A percentile compares a stretch with the other conserved stretches of the same genome.
These are phyloP conservation scores for Pseudochromis fuscus DNA, from an alignment of 2,797 vertebrate species.

Conservation along the genomic window DNA sequence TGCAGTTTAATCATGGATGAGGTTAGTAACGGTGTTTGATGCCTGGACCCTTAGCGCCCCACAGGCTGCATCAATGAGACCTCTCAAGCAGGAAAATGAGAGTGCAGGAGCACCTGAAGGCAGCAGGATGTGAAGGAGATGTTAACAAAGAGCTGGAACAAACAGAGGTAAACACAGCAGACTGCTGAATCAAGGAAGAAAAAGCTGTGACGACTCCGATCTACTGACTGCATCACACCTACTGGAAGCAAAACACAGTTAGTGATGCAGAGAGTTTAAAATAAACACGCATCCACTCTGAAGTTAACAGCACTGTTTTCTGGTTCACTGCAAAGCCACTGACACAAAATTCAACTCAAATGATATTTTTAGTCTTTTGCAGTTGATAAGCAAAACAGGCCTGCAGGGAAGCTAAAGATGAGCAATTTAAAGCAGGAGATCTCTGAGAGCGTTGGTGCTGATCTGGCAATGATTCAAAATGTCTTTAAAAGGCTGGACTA, in stretches of 20 bases:
- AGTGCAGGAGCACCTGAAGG: constrained; percentile 46
- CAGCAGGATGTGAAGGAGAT: constrained; percentile 28
- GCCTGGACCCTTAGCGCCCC: constrained; percentile 1
- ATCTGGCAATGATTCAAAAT: too few species aligned
- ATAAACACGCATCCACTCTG: constrained; percentile 2
- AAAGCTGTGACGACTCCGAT: constrained; percentile 32
- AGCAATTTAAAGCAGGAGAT: too few species aligned
- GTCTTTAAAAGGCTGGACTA: too few species aligned
- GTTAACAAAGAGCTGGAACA: constrained; percentile 43
- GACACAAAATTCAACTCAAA: background rate
- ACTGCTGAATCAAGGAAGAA: background rate
- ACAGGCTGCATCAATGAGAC: background rate
- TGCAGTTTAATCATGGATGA: too few species aligned
- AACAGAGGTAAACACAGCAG: constrained; percentile 15
- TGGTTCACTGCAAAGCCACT: constrained; percentile 6
- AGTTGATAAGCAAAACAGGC: constrained; percentile 9
- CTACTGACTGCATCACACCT: constrained; percentile 35
- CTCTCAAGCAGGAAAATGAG: background rate
- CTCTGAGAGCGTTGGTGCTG: too few species aligned
- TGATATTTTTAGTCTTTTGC: constrained; percentile 7
- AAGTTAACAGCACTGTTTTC: background rate
- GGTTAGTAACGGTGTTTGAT: too few species aligned
- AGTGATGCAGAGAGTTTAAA: constrained; percentile 16
- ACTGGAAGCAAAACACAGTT: constrained; percentile 38
- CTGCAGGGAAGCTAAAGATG: background rate